Percentiles rank a stretch among this genome's conserved stretches.
Conservation (phyloP, 2,888 invertebrate species). For the Polyommatus iphigenia region DNA sequence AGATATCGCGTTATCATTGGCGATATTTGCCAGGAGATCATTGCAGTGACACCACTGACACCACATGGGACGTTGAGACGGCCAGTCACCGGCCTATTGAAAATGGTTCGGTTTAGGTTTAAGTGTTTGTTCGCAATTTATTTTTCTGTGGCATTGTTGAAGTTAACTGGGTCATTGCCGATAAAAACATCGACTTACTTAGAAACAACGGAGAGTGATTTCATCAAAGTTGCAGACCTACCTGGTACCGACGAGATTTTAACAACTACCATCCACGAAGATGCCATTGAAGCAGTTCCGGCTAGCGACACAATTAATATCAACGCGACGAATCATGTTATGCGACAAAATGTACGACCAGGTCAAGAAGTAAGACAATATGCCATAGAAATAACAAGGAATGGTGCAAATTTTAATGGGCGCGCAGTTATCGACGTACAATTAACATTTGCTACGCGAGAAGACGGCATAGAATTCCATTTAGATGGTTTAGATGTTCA, state of each 20-base stretch:
- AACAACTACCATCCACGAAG: neutral
- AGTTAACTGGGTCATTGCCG: constrained; percentile 20
- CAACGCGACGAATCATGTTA: constrained; percentile 40
- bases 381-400: constrained; percentile 48
- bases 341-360: constrained; percentile 49
- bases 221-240: constrained; percentile 13
- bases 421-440: constrained; percentile 49
- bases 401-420: constrained; percentile 51
- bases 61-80: constrained; percentile 49
- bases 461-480: constrained; percentile 50
- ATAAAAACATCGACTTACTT: neutral
- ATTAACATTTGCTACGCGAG: constrained; percentile 46
- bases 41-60: constrained; percentile 45
- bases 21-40: constrained; percentile 46
- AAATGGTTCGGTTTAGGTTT: constrained; percentile 59
- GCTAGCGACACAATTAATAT: constrained; percentile 34
- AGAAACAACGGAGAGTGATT: constrained; percentile 13
- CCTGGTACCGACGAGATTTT: neutral
- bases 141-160: constrained; percentile 44
- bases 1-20: constrained; percentile 27
- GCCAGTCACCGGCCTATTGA: constrained; percentile 46
- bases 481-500: constrained; percentile 48
- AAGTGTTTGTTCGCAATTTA: constrained; percentile 55
- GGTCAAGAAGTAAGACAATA: constrained; percentile 53
- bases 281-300: neutral